Evolutionary conservation across 2,888 invertebrate species (phyloP).

Genomic region (Latheticus oryzae): DNA sequence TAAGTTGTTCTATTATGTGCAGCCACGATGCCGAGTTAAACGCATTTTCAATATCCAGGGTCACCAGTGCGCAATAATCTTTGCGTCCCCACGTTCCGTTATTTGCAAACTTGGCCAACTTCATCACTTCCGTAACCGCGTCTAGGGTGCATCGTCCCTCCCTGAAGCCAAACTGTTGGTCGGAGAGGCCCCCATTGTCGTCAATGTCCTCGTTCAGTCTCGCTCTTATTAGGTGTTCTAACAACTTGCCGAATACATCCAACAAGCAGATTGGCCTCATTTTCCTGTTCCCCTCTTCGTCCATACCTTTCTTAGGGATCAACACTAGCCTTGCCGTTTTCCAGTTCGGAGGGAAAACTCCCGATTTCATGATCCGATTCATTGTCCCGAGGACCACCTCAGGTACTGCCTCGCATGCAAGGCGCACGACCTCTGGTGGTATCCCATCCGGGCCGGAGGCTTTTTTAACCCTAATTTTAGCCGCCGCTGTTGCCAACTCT

Average conservation of each 20-base stretch:
- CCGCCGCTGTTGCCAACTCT: not conserved
- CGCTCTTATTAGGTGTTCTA: not conserved
- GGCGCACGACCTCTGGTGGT: not conserved
- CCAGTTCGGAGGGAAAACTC: not conserved
- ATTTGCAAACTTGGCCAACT: not conserved
- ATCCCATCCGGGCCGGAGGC: not conserved
- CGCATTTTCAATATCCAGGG: slow-evolving; percentile 7
- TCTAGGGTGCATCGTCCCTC: not conserved
- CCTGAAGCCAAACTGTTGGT: slow-evolving; percentile 5
- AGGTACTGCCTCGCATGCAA: not conserved
- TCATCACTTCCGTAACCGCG: not conserved
- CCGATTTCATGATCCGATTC: no score
- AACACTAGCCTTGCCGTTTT: slow-evolving; percentile 4
- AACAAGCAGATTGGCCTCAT: slow-evolving; percentile 5
- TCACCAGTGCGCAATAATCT: not conserved
- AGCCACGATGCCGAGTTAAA: slow-evolving; percentile 10
- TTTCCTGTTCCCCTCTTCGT: not conserved
- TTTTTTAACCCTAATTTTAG: not conserved
- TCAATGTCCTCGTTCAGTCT: not conserved
- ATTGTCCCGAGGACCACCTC: no score
- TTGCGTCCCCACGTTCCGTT: not conserved
- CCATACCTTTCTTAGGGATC: not conserved
- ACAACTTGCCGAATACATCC: not conserved
- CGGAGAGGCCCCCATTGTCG: not conserved
- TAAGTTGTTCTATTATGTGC: not conserved